These are phyloP conservation scores for Nyleta sp. DNA, from an alignment of 2,888 invertebrate species.

Conservation along the genomic window DNA sequence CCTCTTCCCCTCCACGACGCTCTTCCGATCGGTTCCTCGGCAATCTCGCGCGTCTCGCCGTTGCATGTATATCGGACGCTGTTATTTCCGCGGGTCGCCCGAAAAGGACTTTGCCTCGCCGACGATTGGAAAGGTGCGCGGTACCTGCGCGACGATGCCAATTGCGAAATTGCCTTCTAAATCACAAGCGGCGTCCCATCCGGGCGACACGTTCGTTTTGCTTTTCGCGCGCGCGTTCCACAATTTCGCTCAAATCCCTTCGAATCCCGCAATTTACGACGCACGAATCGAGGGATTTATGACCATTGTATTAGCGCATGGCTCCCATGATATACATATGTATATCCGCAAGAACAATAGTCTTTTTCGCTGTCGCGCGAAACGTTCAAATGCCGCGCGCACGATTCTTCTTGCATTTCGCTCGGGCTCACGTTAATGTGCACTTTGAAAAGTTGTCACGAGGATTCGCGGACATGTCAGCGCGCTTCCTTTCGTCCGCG, in stretches of 20 bases:
- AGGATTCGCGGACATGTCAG: no score
- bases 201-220: slow-evolving; percentile 39
- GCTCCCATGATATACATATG: slow-evolving; percentile 56
- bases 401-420: slow-evolving; percentile 43
- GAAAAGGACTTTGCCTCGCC: slow-evolving; percentile 18
- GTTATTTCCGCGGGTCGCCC: background rate
- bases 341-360: slow-evolving; percentile 37
- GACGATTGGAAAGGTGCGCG: slow-evolving; percentile 42
- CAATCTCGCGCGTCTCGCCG: no score
- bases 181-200: slow-evolving; percentile 43
- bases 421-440: slow-evolving; percentile 36
- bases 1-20: no score
- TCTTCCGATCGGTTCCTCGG: no score
- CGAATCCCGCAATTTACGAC: slow-evolving; percentile 63
- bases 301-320: slow-evolving; percentile 52
- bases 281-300: slow-evolving; percentile 62
- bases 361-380: slow-evolving; percentile 44
- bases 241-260: slow-evolving; percentile 62
- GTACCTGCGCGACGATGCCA: slow-evolving; percentile 16
- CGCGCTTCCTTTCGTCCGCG: no score
- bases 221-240: slow-evolving; percentile 48
- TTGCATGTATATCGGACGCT: no score
- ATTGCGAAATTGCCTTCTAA: slow-evolving; percentile 55
- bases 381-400: slow-evolving; percentile 39
- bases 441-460: slow-evolving; percentile 40